phyloP scores from a whole-genome alignment of 1,140 invertebrate genomes.

The Arctopsyche grandis region DNA sequence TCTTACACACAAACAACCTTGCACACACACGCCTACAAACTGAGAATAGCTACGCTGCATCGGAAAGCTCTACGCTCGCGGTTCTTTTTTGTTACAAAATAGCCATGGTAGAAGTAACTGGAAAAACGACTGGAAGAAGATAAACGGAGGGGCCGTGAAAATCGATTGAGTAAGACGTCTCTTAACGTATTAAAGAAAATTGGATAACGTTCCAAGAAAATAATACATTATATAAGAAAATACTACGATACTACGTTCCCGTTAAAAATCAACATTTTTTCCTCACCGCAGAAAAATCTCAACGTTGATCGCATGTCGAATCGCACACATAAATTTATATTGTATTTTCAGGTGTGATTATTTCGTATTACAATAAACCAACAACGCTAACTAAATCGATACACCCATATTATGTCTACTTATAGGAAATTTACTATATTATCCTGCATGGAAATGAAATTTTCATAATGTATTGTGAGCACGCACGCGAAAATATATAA shows the following conservation, averaged over 20 bases:
- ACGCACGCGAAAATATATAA: slow-evolving; percentile 40
- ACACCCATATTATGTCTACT: too few relatives aligned
- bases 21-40: not conserved
- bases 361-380: slow-evolving; percentile 1
- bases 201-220: slow-evolving; percentile 31
- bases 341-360: slow-evolving; percentile 7
- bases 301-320: not conserved
- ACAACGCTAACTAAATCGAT: too few relatives aligned
- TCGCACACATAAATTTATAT: not conserved
- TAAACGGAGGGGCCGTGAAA: slow-evolving; percentile 40
- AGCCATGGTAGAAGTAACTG: not conserved
- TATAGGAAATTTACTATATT: slow-evolving; percentile 37
- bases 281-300: not conserved
- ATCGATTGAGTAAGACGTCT: slow-evolving; percentile 47
- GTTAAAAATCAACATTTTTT: too few relatives aligned
- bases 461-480: slow-evolving; percentile 46
- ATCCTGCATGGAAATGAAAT: slow-evolving; percentile 33
- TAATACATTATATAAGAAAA: not conserved
- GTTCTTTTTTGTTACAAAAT: slow-evolving; percentile 20
- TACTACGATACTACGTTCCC: too few relatives aligned
- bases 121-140: slow-evolving; percentile 29
- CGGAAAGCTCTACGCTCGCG: slow-evolving; percentile 15
- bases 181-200: slow-evolving; percentile 31
- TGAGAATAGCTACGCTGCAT: not conserved
- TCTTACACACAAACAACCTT: not conserved